phyloP scores from a whole-genome alignment of 1,140 invertebrate genomes.

The Trypoxylus dichotomus region DNA sequence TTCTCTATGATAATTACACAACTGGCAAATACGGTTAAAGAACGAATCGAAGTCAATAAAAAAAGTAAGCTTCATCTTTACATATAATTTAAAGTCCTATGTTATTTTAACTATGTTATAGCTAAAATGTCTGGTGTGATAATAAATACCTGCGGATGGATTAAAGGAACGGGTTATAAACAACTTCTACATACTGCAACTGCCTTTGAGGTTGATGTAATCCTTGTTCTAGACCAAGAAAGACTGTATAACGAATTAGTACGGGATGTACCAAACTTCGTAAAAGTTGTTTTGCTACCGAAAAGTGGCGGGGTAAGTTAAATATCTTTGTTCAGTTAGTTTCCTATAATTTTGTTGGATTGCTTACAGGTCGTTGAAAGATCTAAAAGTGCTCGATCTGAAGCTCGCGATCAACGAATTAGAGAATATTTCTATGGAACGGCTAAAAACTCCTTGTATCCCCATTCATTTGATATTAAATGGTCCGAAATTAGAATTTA shows the following conservation, averaged over 20 bases:
- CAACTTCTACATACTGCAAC: conserved; percentile 82
- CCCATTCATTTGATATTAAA: conserved; percentile 88
- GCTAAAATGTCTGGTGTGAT: conserved; percentile 90
- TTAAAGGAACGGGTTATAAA: conserved; percentile 87
- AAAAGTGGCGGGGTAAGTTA: conserved; percentile 92
- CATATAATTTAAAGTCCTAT: not conserved
- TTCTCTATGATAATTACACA: conserved; percentile 85
- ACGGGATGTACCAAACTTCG: conserved; percentile 89
- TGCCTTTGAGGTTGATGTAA: conserved; percentile 93
- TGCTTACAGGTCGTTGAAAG: conserved; percentile 81
- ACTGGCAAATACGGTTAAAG: conserved; percentile 83
- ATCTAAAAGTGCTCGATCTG: conserved; percentile 68
- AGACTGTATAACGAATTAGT: conserved; percentile 92
- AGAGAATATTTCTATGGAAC: conserved; percentile 96
- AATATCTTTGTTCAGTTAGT: not conserved
- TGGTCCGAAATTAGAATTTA: conserved; percentile 87
- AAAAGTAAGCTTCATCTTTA: conserved; percentile 64
- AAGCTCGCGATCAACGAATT: conserved; percentile 79
- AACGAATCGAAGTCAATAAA: conserved; percentile 83
- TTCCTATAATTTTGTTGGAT: conserved; percentile 33
- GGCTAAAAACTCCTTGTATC: conserved; percentile 78
- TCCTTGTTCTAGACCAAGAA: conserved; percentile 96
- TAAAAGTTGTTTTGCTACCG: conserved; percentile 90
- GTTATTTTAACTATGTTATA: conserved; percentile 48
- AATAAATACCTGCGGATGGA: conserved; percentile 98